Conservation (phyloP, 92 coral and sea anemone genomes). For the Phenganax subtilis region DNA sequence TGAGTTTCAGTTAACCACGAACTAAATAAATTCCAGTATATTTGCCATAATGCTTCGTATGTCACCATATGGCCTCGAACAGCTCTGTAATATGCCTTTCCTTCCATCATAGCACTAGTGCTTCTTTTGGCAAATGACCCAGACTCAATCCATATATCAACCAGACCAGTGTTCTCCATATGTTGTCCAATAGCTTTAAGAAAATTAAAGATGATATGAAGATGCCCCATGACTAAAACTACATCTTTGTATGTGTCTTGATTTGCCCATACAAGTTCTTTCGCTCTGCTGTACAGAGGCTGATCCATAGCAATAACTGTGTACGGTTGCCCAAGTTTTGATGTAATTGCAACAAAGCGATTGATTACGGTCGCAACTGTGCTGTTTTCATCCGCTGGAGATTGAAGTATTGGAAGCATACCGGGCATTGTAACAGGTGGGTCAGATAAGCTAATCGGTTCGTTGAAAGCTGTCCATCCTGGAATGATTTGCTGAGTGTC, state of each 20-base stretch:
- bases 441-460: background rate
- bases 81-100: background rate
- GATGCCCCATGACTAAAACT: conserved; percentile 10
- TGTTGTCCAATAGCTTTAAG: conserved; percentile 25
- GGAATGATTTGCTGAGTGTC: background rate
- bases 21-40: background rate
- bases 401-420: conserved; percentile 14
- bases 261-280: conserved; percentile 24
- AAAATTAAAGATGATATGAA: conserved; percentile 16
- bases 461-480: conserved; percentile 16
- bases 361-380: conserved; percentile 14
- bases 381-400: conserved; percentile 13
- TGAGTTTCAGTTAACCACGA: background rate
- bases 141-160: background rate
- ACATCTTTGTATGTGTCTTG: conserved; percentile 5
- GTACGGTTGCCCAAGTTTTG: background rate
- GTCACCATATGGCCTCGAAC: background rate
- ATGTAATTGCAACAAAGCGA: background rate
- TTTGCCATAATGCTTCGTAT: background rate
- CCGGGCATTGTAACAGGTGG: conserved; percentile 16
- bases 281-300: conserved; percentile 14
- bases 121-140: background rate
- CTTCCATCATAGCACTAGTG: conserved; percentile 1
- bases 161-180: conserved; percentile 15
- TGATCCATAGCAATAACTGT: conserved; percentile 3